Percentiles rank a stretch among this genome's conserved stretches.
These are phyloP conservation scores for Tadarida brasiliensis DNA, from an alignment of 2,797 vertebrate genomes.

Conservation along the genomic window DNA sequence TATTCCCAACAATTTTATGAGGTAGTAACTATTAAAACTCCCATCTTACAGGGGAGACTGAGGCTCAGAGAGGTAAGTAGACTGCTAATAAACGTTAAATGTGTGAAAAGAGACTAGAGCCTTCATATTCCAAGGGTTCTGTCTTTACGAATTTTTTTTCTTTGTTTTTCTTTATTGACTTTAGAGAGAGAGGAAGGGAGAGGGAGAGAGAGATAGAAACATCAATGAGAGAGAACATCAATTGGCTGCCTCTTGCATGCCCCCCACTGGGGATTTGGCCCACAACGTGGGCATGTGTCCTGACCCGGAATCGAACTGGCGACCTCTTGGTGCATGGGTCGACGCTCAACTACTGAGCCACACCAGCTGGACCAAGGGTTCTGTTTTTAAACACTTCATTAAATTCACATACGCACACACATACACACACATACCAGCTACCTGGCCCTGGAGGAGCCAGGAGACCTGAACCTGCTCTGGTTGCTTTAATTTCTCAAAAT, in stretches of 20 bases:
- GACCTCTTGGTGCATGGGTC: too few species aligned
- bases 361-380: background rate
- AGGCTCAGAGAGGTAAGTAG: background rate
- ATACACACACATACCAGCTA: background rate
- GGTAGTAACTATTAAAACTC: background rate
- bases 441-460: background rate
- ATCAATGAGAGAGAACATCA: too few species aligned
- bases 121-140: background rate
- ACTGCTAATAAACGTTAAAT: background rate
- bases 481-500: slow-evolving; percentile 38
- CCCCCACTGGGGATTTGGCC: too few species aligned
- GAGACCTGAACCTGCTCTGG: background rate
- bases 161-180: too few species aligned
- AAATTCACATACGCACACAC: background rate
- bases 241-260: too few species aligned
- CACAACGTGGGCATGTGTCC: too few species aligned
- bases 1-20: background rate
- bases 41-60: background rate
- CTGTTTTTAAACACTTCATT: background rate
- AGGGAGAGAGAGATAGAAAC: too few species aligned
- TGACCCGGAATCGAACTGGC: too few species aligned
- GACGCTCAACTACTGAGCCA: too few species aligned
- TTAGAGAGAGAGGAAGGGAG: too few species aligned
- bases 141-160: background rate
- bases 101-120: background rate